A percentile compares a stretch with the other conserved stretches of the same genome.
Evolutionary conservation across 2,888 invertebrate species (phyloP).

Genomic region (Pilophorus perplexus): DNA sequence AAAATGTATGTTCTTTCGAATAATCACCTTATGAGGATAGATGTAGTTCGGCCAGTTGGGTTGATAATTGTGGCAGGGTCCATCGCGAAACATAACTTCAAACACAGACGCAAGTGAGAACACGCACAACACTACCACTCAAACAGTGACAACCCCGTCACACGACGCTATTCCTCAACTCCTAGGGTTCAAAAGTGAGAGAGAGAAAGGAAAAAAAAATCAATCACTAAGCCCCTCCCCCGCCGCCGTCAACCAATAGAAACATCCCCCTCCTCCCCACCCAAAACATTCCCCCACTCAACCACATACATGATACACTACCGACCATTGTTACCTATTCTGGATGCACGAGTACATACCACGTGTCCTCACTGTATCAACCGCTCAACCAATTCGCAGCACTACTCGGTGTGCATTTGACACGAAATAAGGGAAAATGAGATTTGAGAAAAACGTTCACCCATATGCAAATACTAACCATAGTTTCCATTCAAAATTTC

Average conservation of each 20-base stretch:
- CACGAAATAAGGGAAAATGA: neutral
- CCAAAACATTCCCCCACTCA: neutral
- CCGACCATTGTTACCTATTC: constrained; percentile 21
- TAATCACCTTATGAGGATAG: constrained; percentile 50
- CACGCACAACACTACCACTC: neutral
- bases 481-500: no score
- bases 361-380: constrained; percentile 13
- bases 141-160: neutral
- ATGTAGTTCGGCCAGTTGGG: constrained; percentile 49
- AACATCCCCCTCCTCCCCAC: constrained; percentile 29
- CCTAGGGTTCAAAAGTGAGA: constrained; percentile 7
- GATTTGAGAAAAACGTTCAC: neutral
- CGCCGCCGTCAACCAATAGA: constrained; percentile 43
- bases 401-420: neutral
- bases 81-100: constrained; percentile 43
- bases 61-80: constrained; percentile 41
- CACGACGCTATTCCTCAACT: constrained; percentile 13
- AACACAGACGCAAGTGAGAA: neutral
- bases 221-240: constrained; percentile 43
- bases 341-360: neutral
- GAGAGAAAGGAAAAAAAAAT: constrained; percentile 43
- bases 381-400: no score
- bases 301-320: constrained; percentile 22
- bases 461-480: no score
- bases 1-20: no score